Evolutionary conservation across 2,888 invertebrate species (phyloP), one percentile per base, ranked within the genome.

Genomic region (Hyposoter didymator): DNA sequence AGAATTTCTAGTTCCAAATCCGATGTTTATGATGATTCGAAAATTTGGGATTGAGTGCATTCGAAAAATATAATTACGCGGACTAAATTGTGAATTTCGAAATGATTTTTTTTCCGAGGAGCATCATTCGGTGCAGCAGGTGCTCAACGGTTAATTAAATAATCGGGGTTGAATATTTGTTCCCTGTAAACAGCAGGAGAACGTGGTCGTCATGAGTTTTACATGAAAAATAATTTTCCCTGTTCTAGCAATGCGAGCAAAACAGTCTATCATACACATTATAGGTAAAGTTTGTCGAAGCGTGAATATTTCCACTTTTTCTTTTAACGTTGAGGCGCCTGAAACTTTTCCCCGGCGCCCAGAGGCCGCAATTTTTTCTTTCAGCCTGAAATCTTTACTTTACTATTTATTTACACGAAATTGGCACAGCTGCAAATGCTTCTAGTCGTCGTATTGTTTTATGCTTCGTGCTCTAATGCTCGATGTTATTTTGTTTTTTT

Each of bases 191-290:
- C 73, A 22, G 35, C 73, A 22, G 35, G 12, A 17, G 14, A 49
- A 72, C 22, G 10, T 43, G 28, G 17, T 67, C 78, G 69, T 80
- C 14, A 74, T 84, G 74, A 76, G 82, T 84, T 73, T 84, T 59
- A 75, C 84, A 80, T 90, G 87, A 90, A 90, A 89, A 87, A 59
- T 28, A 4, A 82, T 88, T 91, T 93, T 93, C 93, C 92, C 88
- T 94, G 93, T 94, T 94, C 90, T 94, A 94, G 94, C 92, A 90
- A 91, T 89, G 89, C 92, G 90, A 92, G 91, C 90, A 90, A 93
- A 93, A 92, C 92, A 93, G 93, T 93, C 93, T 91, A 90, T 93
- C 91, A 93, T 94, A 91, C 93, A 93, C 90, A 92, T 92, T 88
- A 93, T 94, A 94, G 94, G 94, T 94, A 94, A 94, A 91, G 93